Percentiles rank a stretch among this genome's conserved stretches.
Evolutionary conservation across 2,888 invertebrate genomes (phyloP).

Genomic region (Copidosoma aretas): DNA sequence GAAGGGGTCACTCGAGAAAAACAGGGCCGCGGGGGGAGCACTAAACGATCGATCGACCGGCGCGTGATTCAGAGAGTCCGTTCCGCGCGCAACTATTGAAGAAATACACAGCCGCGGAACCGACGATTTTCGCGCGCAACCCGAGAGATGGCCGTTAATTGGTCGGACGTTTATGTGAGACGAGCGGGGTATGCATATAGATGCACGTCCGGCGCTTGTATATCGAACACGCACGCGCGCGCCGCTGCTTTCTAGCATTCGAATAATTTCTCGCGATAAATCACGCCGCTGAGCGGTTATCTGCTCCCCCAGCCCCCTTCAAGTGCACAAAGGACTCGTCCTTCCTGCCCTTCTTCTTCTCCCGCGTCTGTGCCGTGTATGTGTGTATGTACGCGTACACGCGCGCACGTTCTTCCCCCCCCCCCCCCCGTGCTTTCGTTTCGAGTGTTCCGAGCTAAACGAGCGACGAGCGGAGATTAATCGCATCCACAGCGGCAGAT

Average conservation of each 20-base stretch:
- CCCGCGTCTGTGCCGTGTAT: no score
- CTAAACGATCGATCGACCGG: no score
- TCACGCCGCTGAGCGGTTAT: slow-evolving; percentile 56
- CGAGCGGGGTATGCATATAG: background rate
- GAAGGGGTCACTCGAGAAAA: no score
- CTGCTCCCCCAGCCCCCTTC: no score
- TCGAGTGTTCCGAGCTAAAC: background rate
- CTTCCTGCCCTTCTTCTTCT: slow-evolving; percentile 38
- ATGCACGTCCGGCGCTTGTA: slow-evolving; percentile 14
- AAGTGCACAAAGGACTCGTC: slow-evolving; percentile 30
- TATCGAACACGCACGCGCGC: background rate
- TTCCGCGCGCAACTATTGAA: no score
- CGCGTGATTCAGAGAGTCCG: no score
- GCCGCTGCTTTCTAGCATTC: slow-evolving; percentile 61
- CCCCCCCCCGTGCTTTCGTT: no score
- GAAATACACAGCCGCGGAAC: no score
- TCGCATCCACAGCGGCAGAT: slow-evolving; percentile 27
- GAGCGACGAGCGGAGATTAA: slow-evolving; percentile 30
- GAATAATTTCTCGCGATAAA: slow-evolving; percentile 61
- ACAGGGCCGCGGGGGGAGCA: no score
- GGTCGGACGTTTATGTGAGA: slow-evolving; percentile 19
- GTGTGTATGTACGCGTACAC: background rate
- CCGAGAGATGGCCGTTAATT: slow-evolving; percentile 20
- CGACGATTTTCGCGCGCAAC: background rate
- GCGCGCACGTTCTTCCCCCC: slow-evolving; percentile 18